Percentiles rank a stretch among this genome's conserved stretches.
phyloP scores from a whole-genome alignment of 2,888 invertebrate species.

The Oscheius sp. region DNA sequence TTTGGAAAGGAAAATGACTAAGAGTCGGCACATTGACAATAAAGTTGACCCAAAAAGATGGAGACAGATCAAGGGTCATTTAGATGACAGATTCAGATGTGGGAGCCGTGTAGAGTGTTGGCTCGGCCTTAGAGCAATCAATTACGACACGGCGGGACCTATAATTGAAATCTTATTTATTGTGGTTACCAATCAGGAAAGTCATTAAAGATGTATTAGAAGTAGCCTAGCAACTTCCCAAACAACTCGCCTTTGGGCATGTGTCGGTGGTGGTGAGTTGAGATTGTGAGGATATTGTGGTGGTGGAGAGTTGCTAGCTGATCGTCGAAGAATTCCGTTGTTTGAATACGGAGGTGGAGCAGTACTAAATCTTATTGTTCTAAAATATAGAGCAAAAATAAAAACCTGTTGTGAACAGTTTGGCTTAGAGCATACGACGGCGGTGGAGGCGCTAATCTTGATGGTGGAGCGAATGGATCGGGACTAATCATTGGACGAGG shows the following conservation, averaged over 20 bases:
- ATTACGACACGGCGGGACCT: slow-evolving; percentile 36
- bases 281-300: slow-evolving; percentile 15
- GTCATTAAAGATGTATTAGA: no score
- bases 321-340: slow-evolving; percentile 21
- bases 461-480: slow-evolving; percentile 23
- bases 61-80: background rate
- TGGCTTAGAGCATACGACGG: slow-evolving; percentile 25
- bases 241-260: background rate
- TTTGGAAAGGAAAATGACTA: no score
- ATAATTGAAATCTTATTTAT: background rate
- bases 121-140: slow-evolving; percentile 52
- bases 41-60: background rate
- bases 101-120: slow-evolving; percentile 38
- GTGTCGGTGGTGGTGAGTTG: slow-evolving; percentile 24
- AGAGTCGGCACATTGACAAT: background rate
- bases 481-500: slow-evolving; percentile 20
- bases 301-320: slow-evolving; percentile 23
- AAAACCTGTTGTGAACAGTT: slow-evolving; percentile 11
- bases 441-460: slow-evolving; percentile 24
- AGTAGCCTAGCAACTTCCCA: no score
- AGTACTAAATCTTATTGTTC: slow-evolving; percentile 12
- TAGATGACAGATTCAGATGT: slow-evolving; percentile 46
- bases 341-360: slow-evolving; percentile 27
- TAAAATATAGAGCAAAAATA: background rate
- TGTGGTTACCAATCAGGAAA: no score